Evolutionary conservation across 2,888 invertebrate species (phyloP).

Genomic region (Nineta flava): DNA sequence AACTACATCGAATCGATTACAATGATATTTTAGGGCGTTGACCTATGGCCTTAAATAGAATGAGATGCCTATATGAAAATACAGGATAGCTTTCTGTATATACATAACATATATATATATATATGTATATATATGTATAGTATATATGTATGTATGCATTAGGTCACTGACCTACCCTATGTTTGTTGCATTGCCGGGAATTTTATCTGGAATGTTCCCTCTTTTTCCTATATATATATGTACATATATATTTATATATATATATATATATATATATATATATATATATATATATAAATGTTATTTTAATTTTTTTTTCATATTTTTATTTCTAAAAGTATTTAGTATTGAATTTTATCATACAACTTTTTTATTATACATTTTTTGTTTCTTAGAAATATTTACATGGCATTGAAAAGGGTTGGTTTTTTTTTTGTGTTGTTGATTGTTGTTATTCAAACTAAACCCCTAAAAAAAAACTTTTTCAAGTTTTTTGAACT

Average conservation of each 20-base stretch:
- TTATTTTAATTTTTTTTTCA: no score
- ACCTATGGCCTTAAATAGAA: neutral
- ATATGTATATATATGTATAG: neutral
- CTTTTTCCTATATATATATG: neutral
- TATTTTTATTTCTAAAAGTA: no score
- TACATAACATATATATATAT: no score
- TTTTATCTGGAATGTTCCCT: neutral
- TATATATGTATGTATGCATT: neutral
- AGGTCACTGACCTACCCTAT: constrained; percentile 1
- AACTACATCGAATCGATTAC: neutral
- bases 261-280: neutral
- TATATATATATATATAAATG: neutral
- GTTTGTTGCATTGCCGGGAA: neutral
- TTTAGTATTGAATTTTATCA: no score
- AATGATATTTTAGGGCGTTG: neutral
- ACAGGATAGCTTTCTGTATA: neutral
- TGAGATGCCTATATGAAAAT: neutral
- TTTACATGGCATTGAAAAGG: no score
- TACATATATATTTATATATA: neutral
- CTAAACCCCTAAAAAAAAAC: no score
- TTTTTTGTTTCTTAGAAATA: no score
- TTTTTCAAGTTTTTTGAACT: no score
- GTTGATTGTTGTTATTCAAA: no score
- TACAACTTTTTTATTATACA: no score
- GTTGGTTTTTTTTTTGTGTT: no score